A percentile compares a stretch with the other conserved stretches of the same genome.
These are phyloP conservation scores for human DNA, from an alignment of 2,113 vertebrate species.

Conservation along the genomic window GRCh38 chr21:30289001-30289500, in stretches of 20 bases:
- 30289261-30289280: neutral
- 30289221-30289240: neutral
- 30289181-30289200: neutral
- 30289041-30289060: neutral
- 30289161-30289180: neutral
- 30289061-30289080: neutral
- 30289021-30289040: neutral
- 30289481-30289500: neutral
- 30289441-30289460: rapidly evolving
- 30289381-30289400: neutral
- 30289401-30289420: neutral
- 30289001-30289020: neutral
- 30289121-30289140: neutral
- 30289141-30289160: neutral
- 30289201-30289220: neutral
- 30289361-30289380: neutral
- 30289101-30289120: neutral
- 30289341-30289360: neutral
- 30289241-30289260: neutral
- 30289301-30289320: neutral
- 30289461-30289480: neutral
- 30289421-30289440: neutral
- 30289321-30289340: neutral
- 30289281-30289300: neutral
- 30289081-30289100: neutral